These are phyloP conservation scores for Rhinoraja longicauda DNA, from an alignment of 2,797 vertebrate species.

Conservation along the genomic window DNA sequence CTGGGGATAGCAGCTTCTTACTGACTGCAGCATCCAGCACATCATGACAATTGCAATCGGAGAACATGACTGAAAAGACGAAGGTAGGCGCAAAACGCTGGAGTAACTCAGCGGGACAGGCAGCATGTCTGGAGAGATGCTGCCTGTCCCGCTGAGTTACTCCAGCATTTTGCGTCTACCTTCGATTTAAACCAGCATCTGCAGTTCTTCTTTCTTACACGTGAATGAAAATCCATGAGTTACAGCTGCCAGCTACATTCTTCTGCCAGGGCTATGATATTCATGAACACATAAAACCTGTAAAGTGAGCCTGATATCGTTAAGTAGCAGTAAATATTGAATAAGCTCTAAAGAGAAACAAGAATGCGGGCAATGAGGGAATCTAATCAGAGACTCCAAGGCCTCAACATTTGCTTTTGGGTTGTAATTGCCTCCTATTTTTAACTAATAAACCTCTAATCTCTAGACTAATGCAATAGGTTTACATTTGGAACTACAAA, in stretches of 20 bases:
- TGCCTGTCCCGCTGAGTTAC: no score
- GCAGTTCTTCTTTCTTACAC: no score
- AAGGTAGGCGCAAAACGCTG: no score
- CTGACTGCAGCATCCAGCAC: neutral
- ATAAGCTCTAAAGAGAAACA: neutral
- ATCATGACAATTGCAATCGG: neutral
- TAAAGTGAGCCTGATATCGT: neutral
- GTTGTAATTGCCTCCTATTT: neutral
- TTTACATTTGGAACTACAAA: neutral
- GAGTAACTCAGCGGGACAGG: no score
- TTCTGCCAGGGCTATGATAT: neutral
- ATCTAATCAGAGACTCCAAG: neutral
- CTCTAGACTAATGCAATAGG: neutral
- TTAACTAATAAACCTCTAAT: neutral
- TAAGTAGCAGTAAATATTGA: conserved; percentile 23
- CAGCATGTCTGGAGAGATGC: no score
- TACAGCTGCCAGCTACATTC: neutral
- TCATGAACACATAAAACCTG: neutral
- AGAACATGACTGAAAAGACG: neutral
- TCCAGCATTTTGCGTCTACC: no score
- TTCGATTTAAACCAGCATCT: no score
- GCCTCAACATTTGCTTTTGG: neutral
- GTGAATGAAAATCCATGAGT: neutral
- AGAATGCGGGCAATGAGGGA: neutral
- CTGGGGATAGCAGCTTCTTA: neutral